These are phyloP conservation scores for Myotis findleyi DNA, from an alignment of 2,797 vertebrate species.

Conservation along the genomic window DNA sequence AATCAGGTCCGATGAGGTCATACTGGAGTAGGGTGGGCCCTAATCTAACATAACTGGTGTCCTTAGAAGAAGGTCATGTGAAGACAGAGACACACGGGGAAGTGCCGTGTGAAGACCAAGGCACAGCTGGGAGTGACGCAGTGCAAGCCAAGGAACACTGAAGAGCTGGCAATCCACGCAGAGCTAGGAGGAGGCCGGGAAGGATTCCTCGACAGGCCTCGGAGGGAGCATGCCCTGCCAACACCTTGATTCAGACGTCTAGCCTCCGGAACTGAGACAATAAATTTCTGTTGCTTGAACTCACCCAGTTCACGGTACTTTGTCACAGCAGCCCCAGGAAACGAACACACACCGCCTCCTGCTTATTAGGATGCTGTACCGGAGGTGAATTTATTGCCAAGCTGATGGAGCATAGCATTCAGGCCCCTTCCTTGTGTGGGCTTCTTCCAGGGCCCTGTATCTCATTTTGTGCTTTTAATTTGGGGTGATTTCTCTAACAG, in stretches of 20 bases:
- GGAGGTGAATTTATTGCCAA: background rate
- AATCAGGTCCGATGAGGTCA: background rate
- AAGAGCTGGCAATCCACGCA: accelerated
- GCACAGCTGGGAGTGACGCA: accelerated
- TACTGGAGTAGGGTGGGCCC: background rate
- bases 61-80: background rate
- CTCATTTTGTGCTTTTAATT: background rate
- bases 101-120: background rate
- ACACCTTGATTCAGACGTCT: background rate
- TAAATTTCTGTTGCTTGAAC: background rate
- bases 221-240: background rate
- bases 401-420: background rate
- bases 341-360: accelerated
- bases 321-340: background rate
- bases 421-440: background rate
- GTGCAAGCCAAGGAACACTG: accelerated
- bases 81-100: background rate
- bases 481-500: background rate
- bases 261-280: background rate
- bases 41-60: background rate
- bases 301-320: background rate
- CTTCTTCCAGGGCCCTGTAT: background rate
- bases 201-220: background rate
- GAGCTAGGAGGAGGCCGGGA: background rate
- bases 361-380: no score